Evolutionary conservation across 1,140 invertebrate genomes (phyloP), one percentile per base, ranked within the genome.

Genomic region (Pseudobourletiella spinata): DNA sequence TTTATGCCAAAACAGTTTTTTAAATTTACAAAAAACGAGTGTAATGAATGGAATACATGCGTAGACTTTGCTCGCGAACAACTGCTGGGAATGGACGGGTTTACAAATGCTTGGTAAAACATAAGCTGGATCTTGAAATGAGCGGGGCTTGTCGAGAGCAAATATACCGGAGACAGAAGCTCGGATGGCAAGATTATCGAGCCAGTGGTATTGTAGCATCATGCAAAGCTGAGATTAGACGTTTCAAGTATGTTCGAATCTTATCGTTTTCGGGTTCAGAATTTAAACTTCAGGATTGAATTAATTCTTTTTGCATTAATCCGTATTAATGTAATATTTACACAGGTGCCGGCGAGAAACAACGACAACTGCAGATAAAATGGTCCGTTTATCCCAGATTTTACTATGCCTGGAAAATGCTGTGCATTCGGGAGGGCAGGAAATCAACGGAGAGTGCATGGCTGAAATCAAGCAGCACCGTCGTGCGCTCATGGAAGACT

Each of bases 401-500:
- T 79, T 99, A 35, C 75, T 97, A 0, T 99, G 95, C 76, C 78
- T 99, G 56, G 95, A 98, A 77, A 86, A 86, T 65, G 85, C 86
- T 6, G 79, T 85, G 29, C 87, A 87, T 73, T 88, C 88, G 64
- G n/a, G n/a, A n/a, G 78, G 50, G 14, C 50, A 65, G 46, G 43
- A 57, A 26, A 54, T 65, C 0, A 65, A 67, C 56, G 62, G 59
- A n/a, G 61, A 69, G 42, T 68, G 61, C 62, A 15, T 66, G 30
- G 79, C 80, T 15, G 93, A 98, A 79, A 88, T 98, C 82, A 82
- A 85, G 60, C 87, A 92, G 70, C 91, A 98, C 74, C 80, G 95
- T 11, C 85, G 86, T 76, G 86, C 90, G 73, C 76, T 98, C 8
- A 86, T 98, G 84, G 85, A 92, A 71, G 93, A 98, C 77, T 98